Conservation (phyloP, 1,140 invertebrate species). For the Panonychus citri region DNA sequence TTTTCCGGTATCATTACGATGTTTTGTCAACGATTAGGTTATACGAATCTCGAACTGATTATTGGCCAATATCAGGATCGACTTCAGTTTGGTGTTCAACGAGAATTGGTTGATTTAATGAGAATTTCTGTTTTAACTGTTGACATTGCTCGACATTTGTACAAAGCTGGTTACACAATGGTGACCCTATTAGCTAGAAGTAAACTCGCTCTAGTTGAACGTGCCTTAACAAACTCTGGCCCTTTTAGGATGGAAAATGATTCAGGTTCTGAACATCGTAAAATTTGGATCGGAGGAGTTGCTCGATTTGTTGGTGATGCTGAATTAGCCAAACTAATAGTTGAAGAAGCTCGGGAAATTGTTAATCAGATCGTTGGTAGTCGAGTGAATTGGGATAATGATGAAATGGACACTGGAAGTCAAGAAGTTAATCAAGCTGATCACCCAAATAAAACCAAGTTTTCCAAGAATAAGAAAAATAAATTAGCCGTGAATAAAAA, state of each 20-base stretch:
- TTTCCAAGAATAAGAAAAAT: too few species aligned
- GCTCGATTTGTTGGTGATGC: slow-evolving; percentile 39
- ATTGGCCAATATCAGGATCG: slow-evolving; percentile 78
- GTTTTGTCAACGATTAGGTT: slow-evolving; percentile 76
- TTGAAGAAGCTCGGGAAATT: slow-evolving; percentile 49
- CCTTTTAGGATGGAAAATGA: slow-evolving; percentile 23
- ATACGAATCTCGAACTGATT: slow-evolving; percentile 67
- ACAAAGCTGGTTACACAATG: slow-evolving; percentile 53
- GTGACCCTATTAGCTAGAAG: slow-evolving; percentile 51
- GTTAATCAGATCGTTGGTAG: slow-evolving; percentile 24
- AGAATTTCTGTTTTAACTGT: slow-evolving; percentile 59
- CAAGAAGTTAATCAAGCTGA: background rate
- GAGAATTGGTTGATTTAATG: slow-evolving; percentile 75
- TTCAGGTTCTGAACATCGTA: slow-evolving; percentile 40
- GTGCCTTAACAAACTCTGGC: background rate
- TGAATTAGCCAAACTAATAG: slow-evolving; percentile 51
- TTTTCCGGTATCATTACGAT: slow-evolving; percentile 90
- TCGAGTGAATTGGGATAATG: background rate
- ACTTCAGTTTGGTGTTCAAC: slow-evolving; percentile 75
- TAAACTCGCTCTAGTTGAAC: background rate
- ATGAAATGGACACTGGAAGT: background rate
- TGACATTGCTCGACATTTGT: slow-evolving; percentile 54
- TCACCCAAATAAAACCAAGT: too few species aligned
- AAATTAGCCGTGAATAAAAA: too few species aligned
- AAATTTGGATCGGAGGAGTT: background rate